phyloP scores from a whole-genome alignment of 2,888 invertebrate species.

The Lasius platythorax region DNA sequence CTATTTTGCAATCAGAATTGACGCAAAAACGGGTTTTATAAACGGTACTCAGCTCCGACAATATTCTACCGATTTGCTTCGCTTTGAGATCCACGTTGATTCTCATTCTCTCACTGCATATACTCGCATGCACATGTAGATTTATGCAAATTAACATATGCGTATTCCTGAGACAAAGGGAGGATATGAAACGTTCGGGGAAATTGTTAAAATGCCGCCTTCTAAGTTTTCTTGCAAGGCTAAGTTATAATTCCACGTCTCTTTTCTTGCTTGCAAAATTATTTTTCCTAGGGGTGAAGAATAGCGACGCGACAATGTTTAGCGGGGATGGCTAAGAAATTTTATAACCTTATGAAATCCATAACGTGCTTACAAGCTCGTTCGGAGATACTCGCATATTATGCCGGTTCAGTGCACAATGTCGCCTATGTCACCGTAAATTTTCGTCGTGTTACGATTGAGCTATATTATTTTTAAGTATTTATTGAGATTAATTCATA shows the following conservation, averaged over 20 bases:
- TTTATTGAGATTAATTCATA: background rate
- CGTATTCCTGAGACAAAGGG: slow-evolving; percentile 17
- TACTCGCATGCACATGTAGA: background rate
- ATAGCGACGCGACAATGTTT: background rate
- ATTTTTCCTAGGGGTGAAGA: background rate
- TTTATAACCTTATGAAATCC: slow-evolving; percentile 20
- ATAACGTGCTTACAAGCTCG: slow-evolving; percentile 27
- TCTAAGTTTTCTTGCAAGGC: slow-evolving; percentile 21
- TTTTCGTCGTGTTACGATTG: background rate
- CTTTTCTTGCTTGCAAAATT: slow-evolving; percentile 32
- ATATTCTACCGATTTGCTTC: background rate
- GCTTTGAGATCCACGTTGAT: background rate
- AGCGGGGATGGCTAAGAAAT: slow-evolving; percentile 24
- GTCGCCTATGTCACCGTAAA: background rate
- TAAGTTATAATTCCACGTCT: slow-evolving; percentile 12
- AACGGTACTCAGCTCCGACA: background rate
- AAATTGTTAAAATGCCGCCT: slow-evolving; percentile 60
- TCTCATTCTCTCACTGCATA: background rate
- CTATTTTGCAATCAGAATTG: background rate
- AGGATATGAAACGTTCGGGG: slow-evolving; percentile 67
- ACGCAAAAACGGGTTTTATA: background rate
- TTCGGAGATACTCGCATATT: slow-evolving; percentile 10
- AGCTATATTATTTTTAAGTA: background rate
- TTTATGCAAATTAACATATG: slow-evolving; percentile 26
- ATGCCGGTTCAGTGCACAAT: background rate